Conservation (phyloP, 2,113 vertebrate genomes). For the Morone saxatilis region DNA sequence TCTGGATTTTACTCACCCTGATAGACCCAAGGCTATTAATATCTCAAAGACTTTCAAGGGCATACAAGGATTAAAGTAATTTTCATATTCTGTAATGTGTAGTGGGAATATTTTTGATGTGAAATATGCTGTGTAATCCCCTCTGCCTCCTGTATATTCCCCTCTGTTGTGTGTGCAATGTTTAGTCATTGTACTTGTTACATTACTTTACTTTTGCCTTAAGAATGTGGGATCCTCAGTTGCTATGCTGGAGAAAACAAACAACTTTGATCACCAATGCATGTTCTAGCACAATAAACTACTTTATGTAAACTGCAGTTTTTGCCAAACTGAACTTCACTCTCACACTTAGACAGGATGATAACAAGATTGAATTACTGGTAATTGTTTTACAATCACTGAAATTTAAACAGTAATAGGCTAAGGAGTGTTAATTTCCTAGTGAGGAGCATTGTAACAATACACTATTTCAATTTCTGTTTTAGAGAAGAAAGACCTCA, state of each 20-base stretch:
- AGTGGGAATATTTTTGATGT: conserved; percentile 27
- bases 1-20: conserved; percentile 44
- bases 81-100: conserved; percentile 40
- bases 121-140: conserved; percentile 54
- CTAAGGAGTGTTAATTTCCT: conserved; percentile 29
- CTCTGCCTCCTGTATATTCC: conserved; percentile 1
- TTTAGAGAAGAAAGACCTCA: conserved; percentile 6
- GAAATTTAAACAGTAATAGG: conserved; percentile 35
- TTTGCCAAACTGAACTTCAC: conserved; percentile 13
- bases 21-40: conserved; percentile 55
- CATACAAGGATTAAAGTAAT: conserved; percentile 60
- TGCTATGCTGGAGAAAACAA: background rate
- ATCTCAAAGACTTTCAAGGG: conserved; percentile 69
- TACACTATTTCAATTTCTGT: background rate
- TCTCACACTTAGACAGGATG: background rate
- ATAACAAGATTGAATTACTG: conserved; percentile 33
- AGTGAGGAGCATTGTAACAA: background rate
- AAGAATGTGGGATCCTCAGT: background rate
- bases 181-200: background rate
- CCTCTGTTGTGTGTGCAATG: background rate
- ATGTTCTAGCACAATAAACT: background rate
- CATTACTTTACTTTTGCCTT: background rate
- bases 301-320: background rate
- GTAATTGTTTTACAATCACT: conserved; percentile 11
- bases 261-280: background rate